Evolutionary conservation across 2,888 invertebrate species (phyloP).

Genomic region (Synanthedon formicaeformis): DNA sequence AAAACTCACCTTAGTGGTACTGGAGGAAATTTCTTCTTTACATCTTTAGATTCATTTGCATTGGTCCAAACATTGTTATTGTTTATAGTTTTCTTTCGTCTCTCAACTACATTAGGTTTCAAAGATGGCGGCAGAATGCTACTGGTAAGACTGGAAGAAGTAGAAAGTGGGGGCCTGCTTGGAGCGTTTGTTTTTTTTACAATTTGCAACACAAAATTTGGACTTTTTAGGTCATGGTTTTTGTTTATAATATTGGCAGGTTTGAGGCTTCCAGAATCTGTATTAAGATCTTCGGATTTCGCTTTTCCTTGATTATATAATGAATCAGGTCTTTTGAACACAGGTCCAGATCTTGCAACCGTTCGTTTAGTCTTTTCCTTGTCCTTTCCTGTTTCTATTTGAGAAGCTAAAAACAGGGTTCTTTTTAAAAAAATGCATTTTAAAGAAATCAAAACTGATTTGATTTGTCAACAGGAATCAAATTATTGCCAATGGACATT

Average conservation of each 20-base stretch:
- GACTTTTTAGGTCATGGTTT: slow-evolving; percentile 30
- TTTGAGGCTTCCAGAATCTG: not conserved
- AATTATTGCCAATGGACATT: too few relatives aligned
- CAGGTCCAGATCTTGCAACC: slow-evolving; percentile 23
- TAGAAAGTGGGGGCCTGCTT: slow-evolving; percentile 5
- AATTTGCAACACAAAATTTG: slow-evolving; percentile 49
- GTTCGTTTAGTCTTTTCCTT: slow-evolving; percentile 18
- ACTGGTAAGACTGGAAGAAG: slow-evolving; percentile 14
- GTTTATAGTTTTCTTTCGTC: slow-evolving; percentile 52
- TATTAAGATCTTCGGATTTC: slow-evolving; percentile 1
- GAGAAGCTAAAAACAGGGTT: too few relatives aligned
- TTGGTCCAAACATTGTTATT: slow-evolving; percentile 58
- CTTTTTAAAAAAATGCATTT: too few relatives aligned
- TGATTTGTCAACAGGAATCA: too few relatives aligned
- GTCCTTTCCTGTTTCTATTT: too few relatives aligned
- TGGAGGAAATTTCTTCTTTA: slow-evolving; percentile 27
- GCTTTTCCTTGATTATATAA: slow-evolving; percentile 37
- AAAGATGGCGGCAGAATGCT: slow-evolving; percentile 47
- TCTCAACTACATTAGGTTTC: slow-evolving; percentile 36
- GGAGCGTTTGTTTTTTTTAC: slow-evolving; percentile 46
- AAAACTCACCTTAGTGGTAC: slow-evolving; percentile 36
- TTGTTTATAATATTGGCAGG: slow-evolving; percentile 9
- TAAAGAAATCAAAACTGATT: too few relatives aligned
- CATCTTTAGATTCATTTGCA: slow-evolving; percentile 32
- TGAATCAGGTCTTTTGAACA: slow-evolving; percentile 28